Evolutionary conservation across 1,140 invertebrate species (phyloP).

Genomic region (Hyphantria cunea): DNA sequence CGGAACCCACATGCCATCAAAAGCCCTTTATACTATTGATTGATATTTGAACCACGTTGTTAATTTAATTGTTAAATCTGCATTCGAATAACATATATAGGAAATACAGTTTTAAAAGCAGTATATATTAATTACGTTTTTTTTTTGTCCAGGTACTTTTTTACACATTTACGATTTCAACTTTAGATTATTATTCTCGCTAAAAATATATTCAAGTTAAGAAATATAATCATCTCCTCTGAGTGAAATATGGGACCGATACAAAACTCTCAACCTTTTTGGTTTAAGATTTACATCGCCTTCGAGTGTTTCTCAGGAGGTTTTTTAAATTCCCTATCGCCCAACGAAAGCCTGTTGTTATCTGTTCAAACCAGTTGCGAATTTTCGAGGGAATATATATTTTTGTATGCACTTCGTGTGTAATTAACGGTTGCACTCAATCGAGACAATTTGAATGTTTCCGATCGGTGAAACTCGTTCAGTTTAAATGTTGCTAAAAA

Average conservation of each 20-base stretch:
- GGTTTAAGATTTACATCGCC: slow-evolving; percentile 34
- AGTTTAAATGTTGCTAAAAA: slow-evolving; percentile 45
- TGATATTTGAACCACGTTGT: slow-evolving; percentile 48
- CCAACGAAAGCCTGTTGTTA: slow-evolving; percentile 24
- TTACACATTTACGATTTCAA: slow-evolving; percentile 14
- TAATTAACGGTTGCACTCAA: slow-evolving; percentile 46
- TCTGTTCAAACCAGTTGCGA: slow-evolving; percentile 32
- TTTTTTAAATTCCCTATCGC: slow-evolving; percentile 10
- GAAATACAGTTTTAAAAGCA: not conserved
- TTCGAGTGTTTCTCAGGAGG: slow-evolving; percentile 28
- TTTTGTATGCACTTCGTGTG: slow-evolving; percentile 29
- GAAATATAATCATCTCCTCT: slow-evolving; percentile 42
- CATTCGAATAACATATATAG: slow-evolving; percentile 15
- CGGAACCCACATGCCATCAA: slow-evolving; percentile 50
- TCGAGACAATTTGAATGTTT: slow-evolving; percentile 56
- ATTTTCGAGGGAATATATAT: slow-evolving; percentile 37
- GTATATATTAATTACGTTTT: too few relatives aligned
- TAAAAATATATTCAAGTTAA: slow-evolving; percentile 23
- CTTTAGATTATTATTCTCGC: slow-evolving; percentile 28
- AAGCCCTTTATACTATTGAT: slow-evolving; percentile 64
- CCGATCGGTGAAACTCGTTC: slow-evolving; percentile 53
- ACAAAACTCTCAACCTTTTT: slow-evolving; percentile 33
- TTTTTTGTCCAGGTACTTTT: slow-evolving; percentile 11
- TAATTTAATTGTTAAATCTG: slow-evolving; percentile 45
- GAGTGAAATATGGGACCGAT: slow-evolving; percentile 34